Conservation (phyloP, 2,888 invertebrate genomes). For the Escarpia spicata region DNA sequence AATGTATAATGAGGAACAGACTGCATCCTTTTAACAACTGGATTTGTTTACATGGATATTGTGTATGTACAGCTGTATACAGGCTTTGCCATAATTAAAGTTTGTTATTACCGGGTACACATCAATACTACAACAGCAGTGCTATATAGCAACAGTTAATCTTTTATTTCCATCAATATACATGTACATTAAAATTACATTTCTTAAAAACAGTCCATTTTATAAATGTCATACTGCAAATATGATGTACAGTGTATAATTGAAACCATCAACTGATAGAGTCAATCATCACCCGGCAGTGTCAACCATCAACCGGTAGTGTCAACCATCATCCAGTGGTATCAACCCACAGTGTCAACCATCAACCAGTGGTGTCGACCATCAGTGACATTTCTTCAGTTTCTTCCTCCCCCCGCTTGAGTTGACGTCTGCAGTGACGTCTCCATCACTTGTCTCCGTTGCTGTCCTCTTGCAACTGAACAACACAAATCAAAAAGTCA, state of each 20-base stretch:
- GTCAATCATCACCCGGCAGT: background rate
- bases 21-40: too few species aligned
- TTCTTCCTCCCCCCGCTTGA: background rate
- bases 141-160: background rate
- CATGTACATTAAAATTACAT: background rate
- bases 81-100: too few species aligned
- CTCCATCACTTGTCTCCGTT: background rate
- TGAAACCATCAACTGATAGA: background rate
- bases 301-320: background rate
- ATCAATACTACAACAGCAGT: background rate
- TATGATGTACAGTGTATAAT: background rate
- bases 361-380: background rate
- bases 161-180: background rate
- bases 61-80: too few species aligned
- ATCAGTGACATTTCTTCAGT: conserved; percentile 8
- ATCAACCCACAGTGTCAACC: background rate
- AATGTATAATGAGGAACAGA: too few species aligned
- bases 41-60: too few species aligned
- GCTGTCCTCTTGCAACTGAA: background rate
- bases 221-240: background rate
- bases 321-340: background rate
- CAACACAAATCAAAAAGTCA: background rate
- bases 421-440: background rate
- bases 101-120: too few species aligned
- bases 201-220: background rate